phyloP scores from a whole-genome alignment of 2,888 invertebrate species.

The Drosophila emarginata region DNA sequence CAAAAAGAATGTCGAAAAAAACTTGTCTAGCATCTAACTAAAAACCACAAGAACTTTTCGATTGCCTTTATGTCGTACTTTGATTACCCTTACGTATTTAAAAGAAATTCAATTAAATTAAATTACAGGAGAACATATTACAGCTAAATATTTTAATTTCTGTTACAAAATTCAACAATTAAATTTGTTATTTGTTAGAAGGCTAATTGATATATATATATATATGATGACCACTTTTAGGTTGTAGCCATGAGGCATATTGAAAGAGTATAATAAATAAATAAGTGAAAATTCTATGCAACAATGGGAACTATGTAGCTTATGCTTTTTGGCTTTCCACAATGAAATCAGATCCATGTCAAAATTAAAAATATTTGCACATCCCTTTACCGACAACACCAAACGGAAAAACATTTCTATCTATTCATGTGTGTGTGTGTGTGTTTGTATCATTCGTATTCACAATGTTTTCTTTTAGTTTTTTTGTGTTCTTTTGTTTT shows the following conservation, averaged over 20 bases:
- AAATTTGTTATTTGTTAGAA: too few relatives aligned
- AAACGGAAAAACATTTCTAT: neutral
- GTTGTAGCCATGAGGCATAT: neutral
- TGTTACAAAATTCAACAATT: too few relatives aligned
- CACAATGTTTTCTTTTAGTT: neutral
- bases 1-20: constrained; percentile 14
- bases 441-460: neutral
- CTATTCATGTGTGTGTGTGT: neutral
- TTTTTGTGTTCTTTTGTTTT: neutral
- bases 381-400: constrained; percentile 2
- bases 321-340: constrained; percentile 23
- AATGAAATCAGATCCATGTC: constrained; percentile 47
- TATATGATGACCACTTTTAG: neutral
- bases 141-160: neutral
- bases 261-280: neutral
- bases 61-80: neutral
- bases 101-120: neutral
- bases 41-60: neutral
- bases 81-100: neutral
- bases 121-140: neutral
- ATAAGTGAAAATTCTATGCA: constrained; percentile 6
- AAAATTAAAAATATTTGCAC: constrained; percentile 48
- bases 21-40: constrained; percentile 30
- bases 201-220: neutral
- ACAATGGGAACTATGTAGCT: constrained; percentile 17